Base-by-base conservation (phyloP, 1,140 invertebrate genomes). In the Bilobella aurantiaca region DNA sequence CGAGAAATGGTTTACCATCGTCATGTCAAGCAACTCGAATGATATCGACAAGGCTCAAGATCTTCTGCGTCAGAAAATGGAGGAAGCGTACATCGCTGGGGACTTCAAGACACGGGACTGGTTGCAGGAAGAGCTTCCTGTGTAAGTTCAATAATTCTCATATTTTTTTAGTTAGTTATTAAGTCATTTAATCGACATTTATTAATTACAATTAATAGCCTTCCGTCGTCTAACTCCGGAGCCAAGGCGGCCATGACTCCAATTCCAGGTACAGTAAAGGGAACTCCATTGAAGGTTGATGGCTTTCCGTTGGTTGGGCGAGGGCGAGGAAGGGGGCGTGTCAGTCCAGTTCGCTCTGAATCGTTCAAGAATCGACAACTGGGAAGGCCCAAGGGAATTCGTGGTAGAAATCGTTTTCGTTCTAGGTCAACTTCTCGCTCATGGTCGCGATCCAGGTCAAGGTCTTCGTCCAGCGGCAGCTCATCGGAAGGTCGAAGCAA, bases 381-480 rank as follows among this genome's bases (percentile, higher is more conserved):
- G 58, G 29, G 60, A 34, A 23, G 29, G 25, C n/a, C 5, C 18
- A 58, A 61, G 53, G 64, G 62, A 29, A 28, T 62, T 37, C 62
- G 66, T 34, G 66, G 64, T 65, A 67, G 71, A 67, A 69, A 64
- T 61, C 16, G 60, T 63, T 76, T 76, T 49, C 73, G 74, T 66
- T 68, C 67, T 37, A 42, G 46, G 30, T 68, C 64, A 28, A 75
- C 76, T 27, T 81, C 82, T 64, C 75, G 78, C 46, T 81, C 80
- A 28, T 74, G 80, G 57, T 83, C 83, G 27, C 73, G 76, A 5
- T 82, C 81, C 53, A 76, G 76, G 59, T 79, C 77, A 64, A 75
- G 69, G 28, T 66, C 66, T 30, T 67, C 65, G 49, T 71, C 69
- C 12, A 63, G 62, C n/a, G 63, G 34, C 29, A 67, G 61, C 30